phyloP scores from a whole-genome alignment of 2,888 invertebrate species.

The Eupeodes luniger region DNA sequence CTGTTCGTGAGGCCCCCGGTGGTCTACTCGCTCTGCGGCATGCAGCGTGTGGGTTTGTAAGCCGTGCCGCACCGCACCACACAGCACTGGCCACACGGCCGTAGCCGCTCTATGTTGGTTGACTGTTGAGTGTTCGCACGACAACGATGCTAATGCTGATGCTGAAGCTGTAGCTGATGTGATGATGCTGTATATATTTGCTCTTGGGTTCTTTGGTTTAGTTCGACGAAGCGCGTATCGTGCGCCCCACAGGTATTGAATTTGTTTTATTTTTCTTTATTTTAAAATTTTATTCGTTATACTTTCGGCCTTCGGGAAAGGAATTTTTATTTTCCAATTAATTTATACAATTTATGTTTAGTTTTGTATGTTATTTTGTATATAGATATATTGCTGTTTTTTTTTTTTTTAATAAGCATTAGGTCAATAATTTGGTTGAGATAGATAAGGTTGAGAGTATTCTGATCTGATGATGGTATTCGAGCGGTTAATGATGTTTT shows the following conservation, averaged over 20 bases:
- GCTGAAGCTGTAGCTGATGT: too few relatives aligned
- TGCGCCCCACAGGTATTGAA: slow-evolving; percentile 51
- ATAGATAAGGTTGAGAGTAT: slow-evolving; percentile 30
- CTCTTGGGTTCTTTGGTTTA: neutral
- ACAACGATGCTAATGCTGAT: slow-evolving; percentile 27
- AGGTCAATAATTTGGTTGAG: slow-evolving; percentile 28
- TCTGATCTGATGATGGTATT: neutral
- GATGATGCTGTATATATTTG: slow-evolving; percentile 8
- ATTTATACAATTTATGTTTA: slow-evolving; percentile 62
- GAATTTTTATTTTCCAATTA: slow-evolving; percentile 66
- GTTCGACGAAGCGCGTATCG: slow-evolving; percentile 24
- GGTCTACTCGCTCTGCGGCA: slow-evolving; percentile 53
- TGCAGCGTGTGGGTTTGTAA: slow-evolving; percentile 57
- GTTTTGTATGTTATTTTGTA: slow-evolving; percentile 36
- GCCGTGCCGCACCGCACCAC: neutral
- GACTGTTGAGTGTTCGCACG: slow-evolving; percentile 46
- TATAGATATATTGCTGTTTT: slow-evolving; percentile 30
- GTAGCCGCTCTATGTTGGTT: neutral
- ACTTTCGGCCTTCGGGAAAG: slow-evolving; percentile 51
- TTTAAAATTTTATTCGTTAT: slow-evolving; percentile 42
- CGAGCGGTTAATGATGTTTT: neutral
- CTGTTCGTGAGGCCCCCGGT: slow-evolving; percentile 73
- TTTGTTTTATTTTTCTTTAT: slow-evolving; percentile 32
- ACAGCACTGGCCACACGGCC: too few relatives aligned
- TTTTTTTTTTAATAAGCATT: slow-evolving; percentile 28